Base-by-base conservation (phyloP, 1,140 invertebrate genomes). In the Berghia stephanieae region DNA sequence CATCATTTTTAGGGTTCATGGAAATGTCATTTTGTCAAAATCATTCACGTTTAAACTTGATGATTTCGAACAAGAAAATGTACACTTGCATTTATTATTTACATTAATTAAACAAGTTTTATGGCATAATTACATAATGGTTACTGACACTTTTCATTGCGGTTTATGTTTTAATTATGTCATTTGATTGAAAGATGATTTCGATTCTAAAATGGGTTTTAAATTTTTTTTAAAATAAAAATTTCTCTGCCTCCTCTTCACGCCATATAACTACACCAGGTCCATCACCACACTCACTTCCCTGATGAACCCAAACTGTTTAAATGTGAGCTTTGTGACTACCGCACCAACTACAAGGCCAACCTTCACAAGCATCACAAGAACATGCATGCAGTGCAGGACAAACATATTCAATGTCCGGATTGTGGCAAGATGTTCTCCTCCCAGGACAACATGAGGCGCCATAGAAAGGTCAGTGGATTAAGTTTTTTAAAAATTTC, bases 391-490 rank as follows among this genome's bases (percentile, higher is more conserved):
- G 76, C 79, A 18, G 77, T 77, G 38, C 78, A 79, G 38, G 78
- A 82, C 77, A 43, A 80, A n/a, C 72, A 84, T 76, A 68, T 82
- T 8, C 80, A 82, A 52, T 86, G 85, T 68, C 75, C 73, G 31
- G 75, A 82, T 16, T 88, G 86, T 80, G 83, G 83, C 44, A 87
- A 88, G 79, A 79, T 83, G 69, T 87, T 86, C 78, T 82, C 81
- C 75, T 81, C 82, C 18, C 82, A 86, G 42, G 83, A 84, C 38
- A 89, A 88, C 81, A 80, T 91, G 83, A 86, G 84, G 34, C 79
- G 88, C 24, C 90, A 90, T 83, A 81, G 89, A 24, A 86, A 89
- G 60, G 86, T 88, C 18, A 90, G 91, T n/a, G n/a, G n/a, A n/a
- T n/a, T n/a, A n/a, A n/a, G n/a, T n/a, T n/a, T n/a, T n/a, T n/a